Percentiles rank a stretch among this genome's conserved stretches.
Evolutionary conservation across 1,140 invertebrate genomes (phyloP).

Genomic region (Pogonus chalceus): DNA sequence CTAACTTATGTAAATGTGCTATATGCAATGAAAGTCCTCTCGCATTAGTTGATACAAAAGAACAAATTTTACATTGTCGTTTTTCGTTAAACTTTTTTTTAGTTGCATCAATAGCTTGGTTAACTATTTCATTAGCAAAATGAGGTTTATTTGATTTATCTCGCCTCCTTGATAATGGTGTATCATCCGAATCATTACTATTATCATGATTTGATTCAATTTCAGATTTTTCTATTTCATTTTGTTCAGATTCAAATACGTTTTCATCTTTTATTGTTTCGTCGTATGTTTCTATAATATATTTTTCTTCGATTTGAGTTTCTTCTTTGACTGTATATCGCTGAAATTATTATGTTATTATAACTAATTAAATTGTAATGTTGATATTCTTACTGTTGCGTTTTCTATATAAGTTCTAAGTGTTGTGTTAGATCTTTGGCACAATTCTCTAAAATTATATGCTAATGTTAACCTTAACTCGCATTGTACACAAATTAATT

Average conservation of each 20-base stretch:
- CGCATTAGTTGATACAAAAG: conserved; percentile 6
- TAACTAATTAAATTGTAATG: not conserved
- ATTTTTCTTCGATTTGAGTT: not conserved
- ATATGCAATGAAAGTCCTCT: conserved; percentile 12
- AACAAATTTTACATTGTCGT: conserved; percentile 2
- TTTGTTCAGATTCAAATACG: not conserved
- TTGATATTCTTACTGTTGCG: not conserved
- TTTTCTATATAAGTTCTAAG: not conserved
- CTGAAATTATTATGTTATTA: not conserved
- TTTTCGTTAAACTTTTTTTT: not conserved
- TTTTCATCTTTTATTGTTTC: not conserved
- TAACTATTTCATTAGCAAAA: not conserved
- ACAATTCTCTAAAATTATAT: not conserved
- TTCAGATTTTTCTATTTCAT: not conserved
- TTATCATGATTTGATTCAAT: not conserved
- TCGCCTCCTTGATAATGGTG: not conserved
- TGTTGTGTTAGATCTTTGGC: not conserved
- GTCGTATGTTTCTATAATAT: not conserved
- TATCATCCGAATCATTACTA: not conserved
- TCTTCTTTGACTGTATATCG: not conserved
- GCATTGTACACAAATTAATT: not conserved
- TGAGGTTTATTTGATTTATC: not conserved
- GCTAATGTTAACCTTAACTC: not conserved
- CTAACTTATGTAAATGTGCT: conserved; percentile 13
- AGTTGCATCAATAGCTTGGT: not conserved